Base-by-base conservation (phyloP, 2,797 vertebrate genomes). In the Tokudaia muenninki region DNA sequence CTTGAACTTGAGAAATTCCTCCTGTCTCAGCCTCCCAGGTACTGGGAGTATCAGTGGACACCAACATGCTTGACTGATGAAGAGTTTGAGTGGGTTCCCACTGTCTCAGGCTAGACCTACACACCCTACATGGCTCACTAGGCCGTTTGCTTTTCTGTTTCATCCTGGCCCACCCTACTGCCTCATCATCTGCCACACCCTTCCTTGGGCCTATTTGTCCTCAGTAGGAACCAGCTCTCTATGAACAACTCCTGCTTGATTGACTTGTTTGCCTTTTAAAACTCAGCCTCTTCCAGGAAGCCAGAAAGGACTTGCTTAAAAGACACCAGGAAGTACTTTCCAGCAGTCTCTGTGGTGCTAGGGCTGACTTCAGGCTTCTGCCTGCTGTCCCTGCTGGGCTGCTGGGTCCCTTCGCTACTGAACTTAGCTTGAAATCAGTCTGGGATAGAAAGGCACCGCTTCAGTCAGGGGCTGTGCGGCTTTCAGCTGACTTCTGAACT, bases 181-280 rank as follows among this genome's bases (percentile, higher is more conserved):
- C 65, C n/a, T 92, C 63, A 0, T 80, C 1, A 0, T 81, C 81
- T 10, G 12, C 88, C 50, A 24, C 72, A 75, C 31, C 67, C 67
- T 44, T 21, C 37, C 21, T 91, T 3, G 0, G 50, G 41, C 59
- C 75, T 22, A 0, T 75, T 41, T 9, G 4, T 87, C 63, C 77
- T 90, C 55, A 1, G 34, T 0, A 80, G 81, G 72, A 24, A 88
- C 55, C 72, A 67, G 57, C 52, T 96, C 82, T 91, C 72, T 55
- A 50, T 61, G 88, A 96, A 94, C 90, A 95, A 5, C 90, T 52
- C 77, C 84, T 92, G 89, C 47, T 83, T 72, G 24, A 52, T 55
- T 94, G 52, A 94, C 95, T 92, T 93, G 6, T 92, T 95, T 94
- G 88, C 93, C 77, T 97, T 92, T 84, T n/a, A 89, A 94, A 78